Evolutionary conservation across 2,888 invertebrate species (phyloP).

Genomic region (Parnassius apollo): DNA sequence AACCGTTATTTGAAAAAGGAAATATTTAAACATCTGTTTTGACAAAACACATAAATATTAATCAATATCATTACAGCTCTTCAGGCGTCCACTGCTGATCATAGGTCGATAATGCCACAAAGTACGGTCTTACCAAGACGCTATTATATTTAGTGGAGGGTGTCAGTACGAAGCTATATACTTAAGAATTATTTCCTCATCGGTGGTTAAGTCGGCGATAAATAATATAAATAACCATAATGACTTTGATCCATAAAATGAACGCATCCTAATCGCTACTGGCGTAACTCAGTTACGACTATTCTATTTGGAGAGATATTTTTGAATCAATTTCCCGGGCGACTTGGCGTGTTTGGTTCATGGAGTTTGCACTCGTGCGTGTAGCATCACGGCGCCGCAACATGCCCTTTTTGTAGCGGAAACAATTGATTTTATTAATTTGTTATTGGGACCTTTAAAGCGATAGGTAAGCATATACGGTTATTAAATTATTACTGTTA

Average conservation of each 20-base stretch:
- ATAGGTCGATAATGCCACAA: too few relatives aligned
- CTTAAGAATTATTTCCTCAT: too few relatives aligned
- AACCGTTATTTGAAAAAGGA: too few relatives aligned
- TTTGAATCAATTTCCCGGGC: conserved; percentile 51
- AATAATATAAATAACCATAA: background rate
- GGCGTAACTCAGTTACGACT: conserved; percentile 46
- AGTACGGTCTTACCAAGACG: too few relatives aligned
- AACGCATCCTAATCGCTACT: conserved; percentile 41
- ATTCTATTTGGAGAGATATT: conserved; percentile 51
- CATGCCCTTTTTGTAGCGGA: conserved; percentile 24
- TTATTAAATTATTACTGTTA: too few relatives aligned
- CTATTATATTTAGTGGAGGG: too few relatives aligned
- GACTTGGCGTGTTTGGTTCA: conserved; percentile 39
- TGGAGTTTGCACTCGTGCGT: conserved; percentile 39
- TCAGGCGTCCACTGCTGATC: too few relatives aligned
- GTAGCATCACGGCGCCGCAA: conserved; percentile 34
- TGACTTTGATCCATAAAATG: conserved; percentile 29
- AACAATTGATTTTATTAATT: conserved; percentile 28
- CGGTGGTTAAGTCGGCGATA: too few relatives aligned
- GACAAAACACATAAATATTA: too few relatives aligned
- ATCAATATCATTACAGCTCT: too few relatives aligned
- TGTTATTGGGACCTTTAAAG: conserved; percentile 9
- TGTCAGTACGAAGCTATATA: too few relatives aligned
- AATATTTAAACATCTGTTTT: too few relatives aligned
- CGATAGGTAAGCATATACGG: conserved; percentile 3